Evolutionary conservation across 2,113 vertebrate species (phyloP).

Genomic region (Rhinichthys klamathensis): DNA sequence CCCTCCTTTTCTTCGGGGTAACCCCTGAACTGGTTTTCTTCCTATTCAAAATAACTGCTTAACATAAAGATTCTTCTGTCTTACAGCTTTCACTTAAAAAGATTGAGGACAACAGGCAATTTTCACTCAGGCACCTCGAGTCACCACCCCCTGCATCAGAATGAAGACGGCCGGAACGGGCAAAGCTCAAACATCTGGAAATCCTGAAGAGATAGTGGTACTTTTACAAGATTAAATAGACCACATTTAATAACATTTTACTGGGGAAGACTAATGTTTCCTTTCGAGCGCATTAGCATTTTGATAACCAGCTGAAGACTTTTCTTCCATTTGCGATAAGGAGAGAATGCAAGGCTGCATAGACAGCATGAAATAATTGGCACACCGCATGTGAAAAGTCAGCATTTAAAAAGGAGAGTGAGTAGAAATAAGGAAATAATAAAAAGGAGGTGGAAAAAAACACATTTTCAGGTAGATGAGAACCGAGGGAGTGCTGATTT

Average conservation of each 20-base stretch:
- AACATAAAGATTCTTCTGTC: conserved; percentile 36
- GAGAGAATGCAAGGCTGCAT: conserved; percentile 38
- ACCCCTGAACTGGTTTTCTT: conserved; percentile 3
- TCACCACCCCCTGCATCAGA: neutral
- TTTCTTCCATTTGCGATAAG: conserved; percentile 59
- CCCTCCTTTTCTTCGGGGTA: neutral
- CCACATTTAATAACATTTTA: conserved; percentile 62
- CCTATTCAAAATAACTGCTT: conserved; percentile 8
- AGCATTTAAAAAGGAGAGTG: conserved; percentile 53
- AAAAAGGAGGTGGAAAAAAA: neutral
- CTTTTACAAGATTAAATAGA: conserved; percentile 59
- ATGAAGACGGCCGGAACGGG: conserved; percentile 41
- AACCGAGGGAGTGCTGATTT: conserved; percentile 55
- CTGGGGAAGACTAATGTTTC: conserved; percentile 60
- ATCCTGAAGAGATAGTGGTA: conserved; percentile 54
- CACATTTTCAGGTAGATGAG: conserved; percentile 48
- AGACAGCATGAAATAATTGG: conserved; percentile 61
- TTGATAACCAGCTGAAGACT: conserved; percentile 62
- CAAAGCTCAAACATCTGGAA: conserved; percentile 54
- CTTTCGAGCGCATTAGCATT: conserved; percentile 62
- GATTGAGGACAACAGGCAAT: conserved; percentile 40
- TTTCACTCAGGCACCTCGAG: conserved; percentile 18
- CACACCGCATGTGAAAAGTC: conserved; percentile 59
- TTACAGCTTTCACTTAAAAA: conserved; percentile 42
- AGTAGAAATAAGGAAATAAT: neutral